These are phyloP conservation scores for Condylura cristata DNA, from an alignment of 2,113 vertebrate genomes.

Conservation along the genomic window DNA sequence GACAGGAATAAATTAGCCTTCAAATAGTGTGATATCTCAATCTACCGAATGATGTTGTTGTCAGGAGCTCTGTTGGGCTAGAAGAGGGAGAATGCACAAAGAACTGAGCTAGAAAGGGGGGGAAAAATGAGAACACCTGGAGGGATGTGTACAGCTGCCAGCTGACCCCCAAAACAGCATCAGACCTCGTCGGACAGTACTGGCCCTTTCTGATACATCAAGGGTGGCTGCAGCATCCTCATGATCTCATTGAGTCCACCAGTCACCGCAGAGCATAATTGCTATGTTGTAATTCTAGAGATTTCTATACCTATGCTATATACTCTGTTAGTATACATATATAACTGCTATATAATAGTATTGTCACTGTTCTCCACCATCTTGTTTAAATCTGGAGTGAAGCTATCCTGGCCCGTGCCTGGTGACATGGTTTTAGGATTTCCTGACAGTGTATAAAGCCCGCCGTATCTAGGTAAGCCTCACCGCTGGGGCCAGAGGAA, in stretches of 20 bases:
- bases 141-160: neutral
- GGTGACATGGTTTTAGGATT: neutral
- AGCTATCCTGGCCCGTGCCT: neutral
- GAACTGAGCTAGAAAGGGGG: neutral
- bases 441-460: neutral
- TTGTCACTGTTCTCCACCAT: neutral
- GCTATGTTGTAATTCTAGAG: neutral
- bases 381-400: neutral
- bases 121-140: neutral
- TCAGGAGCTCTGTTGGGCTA: no score
- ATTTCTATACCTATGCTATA: no score
- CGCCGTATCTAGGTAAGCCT: neutral
- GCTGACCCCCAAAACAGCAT: neutral
- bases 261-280: neutral
- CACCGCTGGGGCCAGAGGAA: neutral
- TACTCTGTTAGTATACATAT: no score
- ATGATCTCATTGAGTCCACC: neutral
- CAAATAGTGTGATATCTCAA: no score
- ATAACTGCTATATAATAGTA: no score
- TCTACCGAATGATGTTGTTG: no score
- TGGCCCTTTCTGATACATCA: neutral
- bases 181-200: neutral
- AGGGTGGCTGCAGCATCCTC: neutral
- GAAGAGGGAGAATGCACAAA: conserved; percentile 33
- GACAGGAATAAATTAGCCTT: no score